Evolutionary conservation across 1,140 invertebrate genomes (phyloP).

Genomic region (Chelonus insularis): DNA sequence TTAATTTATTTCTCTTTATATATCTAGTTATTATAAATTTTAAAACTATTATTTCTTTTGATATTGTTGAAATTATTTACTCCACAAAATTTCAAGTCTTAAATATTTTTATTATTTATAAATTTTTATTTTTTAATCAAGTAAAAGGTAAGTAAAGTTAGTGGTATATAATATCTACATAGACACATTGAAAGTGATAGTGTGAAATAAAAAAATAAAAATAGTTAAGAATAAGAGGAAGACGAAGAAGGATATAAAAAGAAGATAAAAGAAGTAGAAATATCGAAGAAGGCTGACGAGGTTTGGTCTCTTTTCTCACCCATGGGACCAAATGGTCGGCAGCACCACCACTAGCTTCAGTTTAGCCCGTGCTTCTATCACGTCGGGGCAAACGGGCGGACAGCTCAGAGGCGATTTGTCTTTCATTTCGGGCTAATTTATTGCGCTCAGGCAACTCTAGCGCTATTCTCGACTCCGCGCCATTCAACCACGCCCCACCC

Average conservation of each 20-base stretch:
- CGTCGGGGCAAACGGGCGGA: constrained; percentile 58
- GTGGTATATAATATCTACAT: no score
- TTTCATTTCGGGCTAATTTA: constrained; percentile 62
- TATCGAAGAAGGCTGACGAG: constrained; percentile 39
- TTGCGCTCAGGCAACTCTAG: constrained; percentile 48
- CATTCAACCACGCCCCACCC: constrained; percentile 59
- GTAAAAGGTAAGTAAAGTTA: no score
- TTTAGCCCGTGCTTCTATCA: constrained; percentile 55
- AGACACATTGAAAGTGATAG: no score
- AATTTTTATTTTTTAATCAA: no score
- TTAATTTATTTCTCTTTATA: background rate
- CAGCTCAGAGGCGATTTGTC: constrained; percentile 60
- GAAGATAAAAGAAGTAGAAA: no score
- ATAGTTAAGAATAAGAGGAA: background rate
- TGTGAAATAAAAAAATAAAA: background rate
- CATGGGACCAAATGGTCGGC: constrained; percentile 34
- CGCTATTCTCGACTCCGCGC: constrained; percentile 52
- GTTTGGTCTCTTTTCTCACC: constrained; percentile 38
- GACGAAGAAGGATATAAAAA: constrained; percentile 1
- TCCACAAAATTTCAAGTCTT: no score
- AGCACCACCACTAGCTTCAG: constrained; percentile 33
- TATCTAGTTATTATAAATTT: no score
- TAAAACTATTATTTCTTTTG: no score
- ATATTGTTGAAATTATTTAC: no score
- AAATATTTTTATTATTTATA: no score